A percentile compares a stretch with the other conserved stretches of the same genome.
These are phyloP conservation scores for Chrysogorgia sp. DNA, from an alignment of 92 coral and sea anemone species.

Conservation along the genomic window DNA sequence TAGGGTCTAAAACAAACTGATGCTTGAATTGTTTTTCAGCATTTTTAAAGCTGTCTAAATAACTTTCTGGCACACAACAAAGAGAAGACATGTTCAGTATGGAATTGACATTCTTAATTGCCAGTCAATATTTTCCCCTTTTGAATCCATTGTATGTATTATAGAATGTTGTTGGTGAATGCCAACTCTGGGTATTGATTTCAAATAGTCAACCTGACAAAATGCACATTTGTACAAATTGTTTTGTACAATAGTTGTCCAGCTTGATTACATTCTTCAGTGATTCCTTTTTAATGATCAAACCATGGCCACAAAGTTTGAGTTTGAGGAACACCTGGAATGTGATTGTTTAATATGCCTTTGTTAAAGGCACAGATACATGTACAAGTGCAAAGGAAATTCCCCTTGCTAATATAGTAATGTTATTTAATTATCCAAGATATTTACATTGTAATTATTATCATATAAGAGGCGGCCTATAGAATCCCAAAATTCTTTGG, in stretches of 20 bases:
- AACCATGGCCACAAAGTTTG: neutral
- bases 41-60: too few relatives aligned
- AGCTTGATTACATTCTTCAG: neutral
- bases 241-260: neutral
- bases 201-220: neutral
- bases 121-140: neutral
- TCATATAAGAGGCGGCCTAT: too few relatives aligned
- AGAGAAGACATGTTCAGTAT: neutral
- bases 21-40: neutral
- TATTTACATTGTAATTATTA: too few relatives aligned
- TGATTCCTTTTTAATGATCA: neutral
- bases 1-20: neutral
- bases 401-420: too few relatives aligned
- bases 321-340: neutral
- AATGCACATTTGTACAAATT: too few relatives aligned
- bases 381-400: too few relatives aligned
- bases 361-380: too few relatives aligned
- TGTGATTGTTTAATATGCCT: too few relatives aligned
- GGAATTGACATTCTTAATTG: neutral
- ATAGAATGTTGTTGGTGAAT: neutral
- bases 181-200: neutral
- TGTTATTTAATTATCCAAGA: too few relatives aligned
- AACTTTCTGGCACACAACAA: neutral
- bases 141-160: neutral
- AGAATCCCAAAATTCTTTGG: too few relatives aligned